Evolutionary conservation across 2,888 invertebrate species (phyloP).

Genomic region (Protula sp.): DNA sequence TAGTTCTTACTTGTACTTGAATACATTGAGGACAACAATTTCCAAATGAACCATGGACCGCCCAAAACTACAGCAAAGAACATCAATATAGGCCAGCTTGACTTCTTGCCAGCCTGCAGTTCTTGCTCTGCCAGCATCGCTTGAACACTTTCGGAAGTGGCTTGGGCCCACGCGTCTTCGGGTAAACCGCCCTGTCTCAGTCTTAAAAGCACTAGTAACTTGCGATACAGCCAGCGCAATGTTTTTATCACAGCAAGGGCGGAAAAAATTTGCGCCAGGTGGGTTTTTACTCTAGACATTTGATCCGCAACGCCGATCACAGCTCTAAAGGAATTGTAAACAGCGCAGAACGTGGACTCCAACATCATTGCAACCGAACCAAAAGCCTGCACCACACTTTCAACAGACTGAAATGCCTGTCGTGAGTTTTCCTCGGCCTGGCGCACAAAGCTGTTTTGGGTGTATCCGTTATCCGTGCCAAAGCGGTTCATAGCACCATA

Average conservation of each 20-base stretch:
- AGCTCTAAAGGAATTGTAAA: slow-evolving; percentile 91
- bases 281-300: slow-evolving; percentile 74
- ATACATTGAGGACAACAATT: slow-evolving; percentile 64
- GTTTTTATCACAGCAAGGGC: slow-evolving; percentile 77
- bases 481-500: slow-evolving; percentile 32
- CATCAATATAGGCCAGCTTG: slow-evolving; percentile 82
- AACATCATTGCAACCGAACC: slow-evolving; percentile 93
- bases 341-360: slow-evolving; percentile 91
- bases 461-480: slow-evolving; percentile 16
- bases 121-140: not conserved
- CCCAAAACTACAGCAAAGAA: slow-evolving; percentile 84
- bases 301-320: slow-evolving; percentile 94
- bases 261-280: slow-evolving; percentile 81
- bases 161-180: slow-evolving; percentile 50
- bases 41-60: slow-evolving; percentile 86
- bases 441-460: slow-evolving; percentile 62
- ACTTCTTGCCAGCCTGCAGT: slow-evolving; percentile 31
- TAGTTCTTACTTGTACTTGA: too few species aligned
- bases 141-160: slow-evolving; percentile 19
- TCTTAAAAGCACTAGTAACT: slow-evolving; percentile 64
- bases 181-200: slow-evolving; percentile 51
- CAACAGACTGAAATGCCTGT: slow-evolving; percentile 90
- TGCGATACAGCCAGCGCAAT: slow-evolving; percentile 74
- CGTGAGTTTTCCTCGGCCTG: slow-evolving; percentile 86
- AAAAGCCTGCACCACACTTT: slow-evolving; percentile 84